phyloP scores from a whole-genome alignment of 1,140 invertebrate species.

The Drosophila pectinifera region DNA sequence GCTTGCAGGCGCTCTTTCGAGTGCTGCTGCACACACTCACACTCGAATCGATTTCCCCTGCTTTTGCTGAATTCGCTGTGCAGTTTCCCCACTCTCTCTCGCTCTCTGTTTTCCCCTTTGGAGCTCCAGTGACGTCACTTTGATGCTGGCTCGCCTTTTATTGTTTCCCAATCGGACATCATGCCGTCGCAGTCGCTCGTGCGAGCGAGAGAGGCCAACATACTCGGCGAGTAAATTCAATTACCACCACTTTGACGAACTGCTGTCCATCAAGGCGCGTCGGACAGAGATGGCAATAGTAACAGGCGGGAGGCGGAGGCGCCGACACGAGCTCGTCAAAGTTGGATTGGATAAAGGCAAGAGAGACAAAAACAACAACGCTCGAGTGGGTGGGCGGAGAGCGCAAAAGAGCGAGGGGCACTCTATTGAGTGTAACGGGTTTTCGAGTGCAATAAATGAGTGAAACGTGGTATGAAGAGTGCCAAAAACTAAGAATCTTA shows the following conservation, averaged over 20 bases:
- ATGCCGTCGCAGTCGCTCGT: conserved; percentile 58
- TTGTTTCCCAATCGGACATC: conserved; percentile 66
- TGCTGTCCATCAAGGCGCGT: conserved; percentile 76
- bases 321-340: conserved; percentile 82
- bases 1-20: conserved; percentile 20
- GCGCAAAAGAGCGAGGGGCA: conserved; percentile 17
- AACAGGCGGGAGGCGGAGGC: conserved; percentile 64
- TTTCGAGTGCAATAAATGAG: conserved; percentile 47
- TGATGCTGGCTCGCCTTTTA: conserved; percentile 53
- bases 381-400: conserved; percentile 48
- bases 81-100: conserved; percentile 42
- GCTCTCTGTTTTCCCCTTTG: conserved; percentile 6
- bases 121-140: conserved; percentile 62
- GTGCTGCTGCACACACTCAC: conserved; percentile 20
- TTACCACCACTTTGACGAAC: conserved; percentile 83
- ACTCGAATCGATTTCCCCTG: conserved; percentile 61
- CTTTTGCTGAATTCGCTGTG: conserved; percentile 65
- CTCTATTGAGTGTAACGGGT: conserved; percentile 47
- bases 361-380: conserved; percentile 42
- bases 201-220: conserved; percentile 30
- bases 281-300: conserved; percentile 66
- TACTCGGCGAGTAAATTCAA: conserved; percentile 60
- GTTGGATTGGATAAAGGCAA: conserved; percentile 40
- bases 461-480: conserved; percentile 37
- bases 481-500: conserved; percentile 58